Evolutionary conservation across 2,113 vertebrate species (phyloP).

Genomic region (Oreamnos americanus): DNA sequence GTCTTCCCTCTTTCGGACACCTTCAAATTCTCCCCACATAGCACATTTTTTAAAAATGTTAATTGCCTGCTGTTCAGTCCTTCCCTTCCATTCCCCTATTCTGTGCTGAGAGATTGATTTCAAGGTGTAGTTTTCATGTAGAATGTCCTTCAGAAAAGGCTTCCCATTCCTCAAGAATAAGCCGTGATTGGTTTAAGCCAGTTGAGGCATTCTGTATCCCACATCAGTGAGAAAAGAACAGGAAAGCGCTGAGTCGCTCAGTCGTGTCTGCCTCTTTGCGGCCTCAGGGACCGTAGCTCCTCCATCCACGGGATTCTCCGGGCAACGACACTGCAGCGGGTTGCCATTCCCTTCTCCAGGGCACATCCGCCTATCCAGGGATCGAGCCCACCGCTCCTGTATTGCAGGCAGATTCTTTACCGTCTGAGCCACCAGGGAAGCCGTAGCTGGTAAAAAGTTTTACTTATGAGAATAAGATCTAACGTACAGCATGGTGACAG

Average conservation of each 20-base stretch:
- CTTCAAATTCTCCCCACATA: neutral
- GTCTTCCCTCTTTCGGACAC: neutral
- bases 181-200: neutral
- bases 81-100: neutral
- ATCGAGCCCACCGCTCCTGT: neutral
- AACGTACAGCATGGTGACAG: neutral
- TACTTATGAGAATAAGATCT: neutral
- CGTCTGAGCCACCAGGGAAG: neutral
- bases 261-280: rapidly evolving
- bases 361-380: neutral
- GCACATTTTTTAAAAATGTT: neutral
- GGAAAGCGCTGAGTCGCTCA: rapidly evolving
- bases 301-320: neutral
- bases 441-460: neutral
- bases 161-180: neutral
- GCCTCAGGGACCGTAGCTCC: neutral
- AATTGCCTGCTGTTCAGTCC: neutral
- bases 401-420: neutral
- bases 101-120: neutral
- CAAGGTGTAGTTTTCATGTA: neutral
- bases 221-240: neutral
- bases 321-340: neutral
- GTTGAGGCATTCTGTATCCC: neutral
- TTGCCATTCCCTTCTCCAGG: neutral
- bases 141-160: neutral